These are phyloP conservation scores for Xestia ashworthii DNA, from an alignment of 2,888 invertebrate species.

Conservation along the genomic window DNA sequence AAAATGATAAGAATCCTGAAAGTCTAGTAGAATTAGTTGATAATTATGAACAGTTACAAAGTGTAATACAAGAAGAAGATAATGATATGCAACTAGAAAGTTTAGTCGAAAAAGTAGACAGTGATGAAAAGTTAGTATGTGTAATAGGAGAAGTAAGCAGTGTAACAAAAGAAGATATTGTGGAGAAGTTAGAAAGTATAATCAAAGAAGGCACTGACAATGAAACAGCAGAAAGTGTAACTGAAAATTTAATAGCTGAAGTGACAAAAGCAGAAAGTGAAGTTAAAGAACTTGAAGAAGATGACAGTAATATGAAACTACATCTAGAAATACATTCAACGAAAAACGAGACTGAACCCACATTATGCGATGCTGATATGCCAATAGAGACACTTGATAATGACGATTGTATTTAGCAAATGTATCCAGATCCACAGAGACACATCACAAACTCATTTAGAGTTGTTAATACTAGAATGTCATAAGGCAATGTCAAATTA, in stretches of 20 bases:
- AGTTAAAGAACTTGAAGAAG: constrained; percentile 8
- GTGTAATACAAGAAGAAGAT: neutral
- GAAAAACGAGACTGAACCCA: constrained; percentile 46
- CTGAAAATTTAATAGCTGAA: neutral
- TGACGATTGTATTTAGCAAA: constrained; percentile 38
- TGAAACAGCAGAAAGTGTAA: neutral
- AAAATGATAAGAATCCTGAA: neutral
- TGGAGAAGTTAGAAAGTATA: neutral
- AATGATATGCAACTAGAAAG: neutral
- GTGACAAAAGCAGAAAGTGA: neutral
- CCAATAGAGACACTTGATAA: constrained; percentile 29
- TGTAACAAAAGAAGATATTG: constrained; percentile 1
- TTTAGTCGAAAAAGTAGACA: neutral
- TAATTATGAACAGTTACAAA: neutral
- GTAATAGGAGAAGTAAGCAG: neutral
- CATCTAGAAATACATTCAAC: constrained; percentile 75
- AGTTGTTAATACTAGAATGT: neutral
- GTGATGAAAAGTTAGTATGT: neutral
- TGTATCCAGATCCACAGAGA: neutral
- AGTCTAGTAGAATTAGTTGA: neutral
- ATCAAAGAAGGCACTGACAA: neutral
- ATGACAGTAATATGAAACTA: constrained; percentile 70
- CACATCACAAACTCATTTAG: neutral
- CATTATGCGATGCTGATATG: constrained; percentile 10
- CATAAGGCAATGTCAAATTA: neutral